phyloP scores from a whole-genome alignment of 2,888 invertebrate genomes.

The Barypeithes pellucidus region DNA sequence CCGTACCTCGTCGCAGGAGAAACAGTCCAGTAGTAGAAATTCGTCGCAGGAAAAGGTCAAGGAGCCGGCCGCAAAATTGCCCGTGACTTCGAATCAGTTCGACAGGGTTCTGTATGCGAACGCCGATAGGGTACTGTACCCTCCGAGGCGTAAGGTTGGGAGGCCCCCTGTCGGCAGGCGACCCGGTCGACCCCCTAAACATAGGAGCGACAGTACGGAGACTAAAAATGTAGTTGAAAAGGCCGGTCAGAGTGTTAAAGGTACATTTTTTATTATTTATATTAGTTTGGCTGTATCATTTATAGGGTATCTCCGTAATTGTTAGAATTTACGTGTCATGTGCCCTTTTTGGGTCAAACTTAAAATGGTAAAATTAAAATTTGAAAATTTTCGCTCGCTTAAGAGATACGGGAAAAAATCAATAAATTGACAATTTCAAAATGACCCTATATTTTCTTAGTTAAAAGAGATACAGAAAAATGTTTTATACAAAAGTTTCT shows the following conservation, averaged over 20 bases:
- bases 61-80: constrained; percentile 63
- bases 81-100: constrained; percentile 73
- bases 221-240: constrained; percentile 47
- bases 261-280: neutral
- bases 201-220: constrained; percentile 55
- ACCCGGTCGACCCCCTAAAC: constrained; percentile 72
- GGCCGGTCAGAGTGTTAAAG: constrained; percentile 54
- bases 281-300: too few species aligned
- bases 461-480: too few species aligned
- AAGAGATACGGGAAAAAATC: too few species aligned
- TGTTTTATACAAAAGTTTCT: too few species aligned
- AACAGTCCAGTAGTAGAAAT: constrained; percentile 30
- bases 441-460: too few species aligned
- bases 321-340: too few species aligned
- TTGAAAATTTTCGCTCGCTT: too few species aligned
- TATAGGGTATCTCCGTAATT: too few species aligned
- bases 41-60: constrained; percentile 50
- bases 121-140: constrained; percentile 84
- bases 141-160: constrained; percentile 83
- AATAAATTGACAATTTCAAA: too few species aligned
- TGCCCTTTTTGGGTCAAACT: too few species aligned
- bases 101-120: constrained; percentile 81
- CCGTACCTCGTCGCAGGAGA: constrained; percentile 38
- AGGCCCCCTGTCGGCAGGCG: constrained; percentile 74
- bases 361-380: too few species aligned